Conservation (phyloP, 2,797 vertebrate genomes). For the Alectoris magna region DNA sequence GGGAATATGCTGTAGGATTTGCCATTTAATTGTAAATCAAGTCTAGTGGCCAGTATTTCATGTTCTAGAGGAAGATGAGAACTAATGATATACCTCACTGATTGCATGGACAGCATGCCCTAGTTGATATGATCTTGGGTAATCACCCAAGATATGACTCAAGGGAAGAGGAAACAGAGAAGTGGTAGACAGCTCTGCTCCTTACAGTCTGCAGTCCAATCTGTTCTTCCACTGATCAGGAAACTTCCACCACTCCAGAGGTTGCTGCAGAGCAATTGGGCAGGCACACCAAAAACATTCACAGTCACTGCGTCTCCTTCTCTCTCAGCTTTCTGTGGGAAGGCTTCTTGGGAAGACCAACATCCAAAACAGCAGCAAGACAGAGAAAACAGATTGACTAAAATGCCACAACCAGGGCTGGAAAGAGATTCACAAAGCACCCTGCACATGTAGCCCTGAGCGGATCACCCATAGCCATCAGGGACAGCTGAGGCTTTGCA, state of each 20-base stretch:
- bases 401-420: neutral
- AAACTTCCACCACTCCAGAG: neutral
- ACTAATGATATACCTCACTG: neutral
- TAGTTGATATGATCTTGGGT: neutral
- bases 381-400: neutral
- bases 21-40: slow-evolving; percentile 51
- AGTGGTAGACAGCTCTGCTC: neutral
- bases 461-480: neutral
- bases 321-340: slow-evolving; percentile 10
- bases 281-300: neutral
- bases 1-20: slow-evolving; percentile 47
- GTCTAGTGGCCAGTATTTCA: neutral
- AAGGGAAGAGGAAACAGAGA: neutral
- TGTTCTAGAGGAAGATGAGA: slow-evolving; percentile 9
- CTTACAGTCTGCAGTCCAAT: neutral
- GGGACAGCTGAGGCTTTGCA: rapidly evolving
- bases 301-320: neutral
- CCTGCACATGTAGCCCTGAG: neutral
- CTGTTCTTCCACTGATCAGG: neutral
- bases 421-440: neutral
- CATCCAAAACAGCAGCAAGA: neutral
- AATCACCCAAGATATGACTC: neutral
- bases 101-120: neutral
- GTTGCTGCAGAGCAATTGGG: neutral
- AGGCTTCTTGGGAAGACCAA: neutral